phyloP scores from a whole-genome alignment of 2,797 vertebrate species.

The Eospalax fontanierii region DNA sequence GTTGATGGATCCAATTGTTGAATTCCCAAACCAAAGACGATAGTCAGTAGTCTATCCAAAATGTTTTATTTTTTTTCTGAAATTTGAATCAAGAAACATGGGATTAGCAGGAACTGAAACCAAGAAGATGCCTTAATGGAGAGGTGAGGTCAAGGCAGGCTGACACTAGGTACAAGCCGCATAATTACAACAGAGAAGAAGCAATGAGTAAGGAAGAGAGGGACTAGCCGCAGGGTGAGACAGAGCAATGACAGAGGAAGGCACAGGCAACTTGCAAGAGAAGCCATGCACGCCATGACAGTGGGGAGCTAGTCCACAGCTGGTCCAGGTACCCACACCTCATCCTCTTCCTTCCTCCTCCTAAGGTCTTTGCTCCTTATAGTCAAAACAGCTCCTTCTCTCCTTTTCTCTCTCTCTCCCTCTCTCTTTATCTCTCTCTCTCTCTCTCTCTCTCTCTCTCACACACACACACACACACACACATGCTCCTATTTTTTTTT shows the following conservation, averaged over 20 bases:
- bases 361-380: background rate
- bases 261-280: background rate
- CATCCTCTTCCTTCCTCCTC: background rate
- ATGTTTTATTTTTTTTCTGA: slow-evolving; percentile 26
- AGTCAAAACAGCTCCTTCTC: background rate
- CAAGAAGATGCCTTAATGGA: background rate
- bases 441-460: no score
- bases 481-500: no score
- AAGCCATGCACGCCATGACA: background rate
- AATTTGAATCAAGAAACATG: slow-evolving; percentile 31
- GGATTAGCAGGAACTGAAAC: background rate
- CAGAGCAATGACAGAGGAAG: background rate
- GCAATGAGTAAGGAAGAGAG: background rate
- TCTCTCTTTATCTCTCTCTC: no score
- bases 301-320: background rate
- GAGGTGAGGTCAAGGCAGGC: background rate
- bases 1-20: background rate
- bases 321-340: background rate
- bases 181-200: background rate
- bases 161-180: background rate
- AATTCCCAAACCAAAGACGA: background rate
- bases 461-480: background rate
- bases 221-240: background rate
- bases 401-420: no score
- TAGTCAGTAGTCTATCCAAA: background rate